These are phyloP conservation scores for Philhelius pedissequus DNA, from an alignment of 2,888 invertebrate genomes.

Conservation along the genomic window DNA sequence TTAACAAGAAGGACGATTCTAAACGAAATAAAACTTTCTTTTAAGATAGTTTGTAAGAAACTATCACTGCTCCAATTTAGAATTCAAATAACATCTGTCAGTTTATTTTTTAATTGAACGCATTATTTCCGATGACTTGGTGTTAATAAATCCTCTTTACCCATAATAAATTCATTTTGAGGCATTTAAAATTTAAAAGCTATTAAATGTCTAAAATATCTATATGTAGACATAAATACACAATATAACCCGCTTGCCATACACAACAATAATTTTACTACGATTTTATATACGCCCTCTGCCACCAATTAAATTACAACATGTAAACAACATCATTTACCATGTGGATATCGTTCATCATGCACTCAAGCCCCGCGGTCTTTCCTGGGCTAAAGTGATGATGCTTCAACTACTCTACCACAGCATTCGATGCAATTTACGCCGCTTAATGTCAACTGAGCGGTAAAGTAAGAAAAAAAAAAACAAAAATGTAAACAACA, in stretches of 20 bases:
- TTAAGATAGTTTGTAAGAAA: too few relatives aligned
- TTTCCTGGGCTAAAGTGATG: neutral
- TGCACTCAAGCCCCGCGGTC: slow-evolving; percentile 16
- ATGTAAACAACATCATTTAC: slow-evolving; percentile 58
- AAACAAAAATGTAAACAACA: neutral
- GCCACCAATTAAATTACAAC: slow-evolving; percentile 60
- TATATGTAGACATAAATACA: too few relatives aligned
- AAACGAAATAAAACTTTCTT: too few relatives aligned
- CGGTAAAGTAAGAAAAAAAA: neutral
- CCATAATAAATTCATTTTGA: slow-evolving; percentile 48
- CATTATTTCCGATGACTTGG: neutral
- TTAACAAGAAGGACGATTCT: too few relatives aligned
- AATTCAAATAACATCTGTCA: neutral
- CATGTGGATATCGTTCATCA: slow-evolving; percentile 34
- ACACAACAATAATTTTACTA: slow-evolving; percentile 41
- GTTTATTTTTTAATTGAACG: neutral
- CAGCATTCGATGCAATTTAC: slow-evolving; percentile 54
- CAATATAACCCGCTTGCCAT: neutral
- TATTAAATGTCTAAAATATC: slow-evolving; percentile 28
- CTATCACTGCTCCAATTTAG: neutral
- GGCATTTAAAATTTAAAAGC: slow-evolving; percentile 47
- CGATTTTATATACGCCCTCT: slow-evolving; percentile 4
- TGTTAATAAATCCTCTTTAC: slow-evolving; percentile 26
- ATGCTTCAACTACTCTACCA: slow-evolving; percentile 1
- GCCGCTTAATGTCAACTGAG: slow-evolving; percentile 23